Conservation (phyloP, 2,113 vertebrate species). For the Callipepla californica region DNA sequence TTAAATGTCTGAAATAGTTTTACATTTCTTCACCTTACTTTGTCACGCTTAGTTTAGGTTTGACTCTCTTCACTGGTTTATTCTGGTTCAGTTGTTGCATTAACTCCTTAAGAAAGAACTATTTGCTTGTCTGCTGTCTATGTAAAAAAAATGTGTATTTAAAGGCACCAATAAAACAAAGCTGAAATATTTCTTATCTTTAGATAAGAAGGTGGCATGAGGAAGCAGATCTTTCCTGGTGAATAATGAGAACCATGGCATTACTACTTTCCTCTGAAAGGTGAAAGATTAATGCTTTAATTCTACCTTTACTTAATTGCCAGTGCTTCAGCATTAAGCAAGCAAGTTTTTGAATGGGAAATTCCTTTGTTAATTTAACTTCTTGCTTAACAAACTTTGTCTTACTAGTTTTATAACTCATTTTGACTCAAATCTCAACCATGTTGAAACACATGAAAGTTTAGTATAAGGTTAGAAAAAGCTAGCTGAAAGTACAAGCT, state of each 20-base stretch:
- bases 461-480: neutral
- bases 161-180: neutral
- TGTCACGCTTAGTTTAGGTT: neutral
- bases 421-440: neutral
- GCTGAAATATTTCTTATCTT: neutral
- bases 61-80: neutral
- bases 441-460: neutral
- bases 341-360: neutral
- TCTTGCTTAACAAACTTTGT: neutral
- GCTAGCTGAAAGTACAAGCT: neutral
- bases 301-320: neutral
- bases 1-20: neutral
- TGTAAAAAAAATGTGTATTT: slow-evolving; percentile 11
- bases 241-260: neutral
- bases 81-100: neutral
- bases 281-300: neutral
- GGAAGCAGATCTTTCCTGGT: neutral
- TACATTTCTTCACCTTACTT: neutral
- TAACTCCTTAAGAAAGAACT: neutral
- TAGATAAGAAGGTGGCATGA: neutral
- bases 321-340: neutral
- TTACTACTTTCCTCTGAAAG: neutral
- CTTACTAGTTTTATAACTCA: neutral
- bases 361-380: neutral
- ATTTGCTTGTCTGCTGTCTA: neutral